These are phyloP conservation scores for Austrofundulus limnaeus DNA, from an alignment of 2,113 vertebrate species.

Conservation along the genomic window DNA sequence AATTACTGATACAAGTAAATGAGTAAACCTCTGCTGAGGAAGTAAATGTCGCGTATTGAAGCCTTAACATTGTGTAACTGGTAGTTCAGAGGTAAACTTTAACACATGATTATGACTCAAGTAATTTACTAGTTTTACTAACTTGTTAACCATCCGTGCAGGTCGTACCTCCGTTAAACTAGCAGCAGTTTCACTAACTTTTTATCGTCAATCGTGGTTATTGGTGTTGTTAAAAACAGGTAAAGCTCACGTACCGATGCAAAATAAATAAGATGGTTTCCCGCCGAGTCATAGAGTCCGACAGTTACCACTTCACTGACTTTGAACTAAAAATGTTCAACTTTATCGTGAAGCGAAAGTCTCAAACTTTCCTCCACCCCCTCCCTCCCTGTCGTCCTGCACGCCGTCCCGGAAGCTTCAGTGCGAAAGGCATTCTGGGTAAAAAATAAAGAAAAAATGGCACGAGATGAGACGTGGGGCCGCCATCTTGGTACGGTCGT, in stretches of 20 bases:
- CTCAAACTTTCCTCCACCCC: background rate
- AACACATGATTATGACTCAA: background rate
- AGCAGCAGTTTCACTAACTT: background rate
- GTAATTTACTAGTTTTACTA: background rate
- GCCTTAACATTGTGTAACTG: no score
- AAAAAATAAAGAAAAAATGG: background rate
- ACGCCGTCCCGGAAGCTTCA: conserved; percentile 35
- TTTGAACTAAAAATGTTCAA: background rate
- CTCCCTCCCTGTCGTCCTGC: no score
- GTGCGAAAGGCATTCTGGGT: conserved; percentile 3
- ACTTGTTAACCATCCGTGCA: background rate
- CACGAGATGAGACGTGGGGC: no score
- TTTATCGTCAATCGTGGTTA: no score
- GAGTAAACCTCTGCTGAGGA: no score
- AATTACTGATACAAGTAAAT: background rate
- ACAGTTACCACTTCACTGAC: background rate
- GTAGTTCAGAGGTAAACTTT: background rate
- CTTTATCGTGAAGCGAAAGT: background rate
- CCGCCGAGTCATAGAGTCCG: conserved; percentile 44
- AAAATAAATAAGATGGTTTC: background rate
- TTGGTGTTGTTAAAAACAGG: background rate
- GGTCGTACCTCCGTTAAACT: conserved; percentile 7
- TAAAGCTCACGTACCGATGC: conserved; percentile 16
- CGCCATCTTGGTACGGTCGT: no score
- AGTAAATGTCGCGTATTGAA: no score